Evolutionary conservation across 2,888 invertebrate genomes (phyloP), one percentile per base, ranked within the genome.

Genomic region (Eristalis pertinax): DNA sequence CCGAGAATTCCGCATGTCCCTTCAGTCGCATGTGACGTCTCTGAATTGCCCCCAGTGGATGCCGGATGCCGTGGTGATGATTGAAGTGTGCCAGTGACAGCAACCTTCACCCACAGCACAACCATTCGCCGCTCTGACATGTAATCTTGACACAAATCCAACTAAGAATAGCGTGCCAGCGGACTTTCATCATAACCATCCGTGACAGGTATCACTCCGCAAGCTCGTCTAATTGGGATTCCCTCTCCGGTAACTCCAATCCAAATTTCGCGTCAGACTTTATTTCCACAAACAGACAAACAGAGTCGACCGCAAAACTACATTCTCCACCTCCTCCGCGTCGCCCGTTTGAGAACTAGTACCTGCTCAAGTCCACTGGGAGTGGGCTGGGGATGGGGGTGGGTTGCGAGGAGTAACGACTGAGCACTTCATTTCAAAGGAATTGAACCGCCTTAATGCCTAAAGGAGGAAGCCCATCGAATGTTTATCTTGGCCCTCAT

Each of bases 401-500:
- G 32, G n/a, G n/a, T n/a, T n/a, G n/a, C n/a, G n/a, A n/a, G n/a
- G n/a, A n/a, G 32, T 7, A 32, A 32, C 32, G 38, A 38, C 13
- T 0, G 13, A 38, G 38, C 38, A 38, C 38, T 38, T 38, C 15
- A 50, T 50, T 50, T 50, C 56, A 56, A 56, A 19, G 56, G 60
- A 60, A 13, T 7, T 2, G 0, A 60, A 8, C 26, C 26, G 60
- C 60, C 60, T 26, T 5, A 24, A 26, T 15, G 60, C 60, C 60
- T 26, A 15, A 24, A 26, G 60, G 60, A 26, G 60, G 60, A 60
- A 56, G 56, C 22, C 22, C 56, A 56, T 56, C 56, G 56, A 56
- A 15, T 60, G 26, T 60, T 60, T 60, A 60, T 60, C 60, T 60
- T 60, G 60, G 50, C 26, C 60, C 60, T 60, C 60, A 60, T 60